A percentile compares a stretch with the other conserved stretches of the same genome.
phyloP scores from a whole-genome alignment of 2,888 invertebrate genomes.

The Scaptomyza caliginosa region DNA sequence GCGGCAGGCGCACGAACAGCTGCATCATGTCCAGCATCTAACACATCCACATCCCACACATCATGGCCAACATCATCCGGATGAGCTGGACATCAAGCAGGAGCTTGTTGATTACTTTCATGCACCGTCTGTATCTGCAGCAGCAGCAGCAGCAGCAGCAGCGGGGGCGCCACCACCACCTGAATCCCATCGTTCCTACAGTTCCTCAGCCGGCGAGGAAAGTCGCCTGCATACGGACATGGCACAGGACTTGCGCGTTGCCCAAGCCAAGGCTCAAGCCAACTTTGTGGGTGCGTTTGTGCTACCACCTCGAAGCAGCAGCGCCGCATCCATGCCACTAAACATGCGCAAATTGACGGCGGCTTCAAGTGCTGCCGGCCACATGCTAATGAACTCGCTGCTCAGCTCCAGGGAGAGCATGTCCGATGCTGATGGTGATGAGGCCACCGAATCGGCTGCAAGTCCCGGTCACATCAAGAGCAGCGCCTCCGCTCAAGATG shows the following conservation, averaged over 20 bases:
- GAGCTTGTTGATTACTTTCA: constrained; percentile 82
- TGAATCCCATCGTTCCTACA: constrained; percentile 82
- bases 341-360: constrained; percentile 79
- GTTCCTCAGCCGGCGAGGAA: constrained; percentile 81
- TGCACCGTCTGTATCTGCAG: constrained; percentile 59
- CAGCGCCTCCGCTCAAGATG: constrained; percentile 70
- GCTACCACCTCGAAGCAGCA: constrained; percentile 68
- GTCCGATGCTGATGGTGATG: constrained; percentile 72
- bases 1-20: constrained; percentile 67
- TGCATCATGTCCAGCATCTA: constrained; percentile 51
- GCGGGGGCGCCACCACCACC: constrained; percentile 75
- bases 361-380: constrained; percentile 69
- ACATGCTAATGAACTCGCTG: constrained; percentile 80
- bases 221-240: constrained; percentile 79
- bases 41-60: constrained; percentile 65
- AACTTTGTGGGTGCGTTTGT: constrained; percentile 79
- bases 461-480: constrained; percentile 72
- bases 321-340: constrained; percentile 68
- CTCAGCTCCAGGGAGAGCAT: constrained; percentile 77
- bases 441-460: constrained; percentile 69
- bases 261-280: constrained; percentile 76
- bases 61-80: constrained; percentile 43
- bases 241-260: constrained; percentile 82
- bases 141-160: constrained; percentile 33
- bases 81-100: constrained; percentile 81